Evolutionary conservation across 2,888 invertebrate species (phyloP), one percentile per base, ranked within the genome.

Genomic region (Empis stercorea): DNA sequence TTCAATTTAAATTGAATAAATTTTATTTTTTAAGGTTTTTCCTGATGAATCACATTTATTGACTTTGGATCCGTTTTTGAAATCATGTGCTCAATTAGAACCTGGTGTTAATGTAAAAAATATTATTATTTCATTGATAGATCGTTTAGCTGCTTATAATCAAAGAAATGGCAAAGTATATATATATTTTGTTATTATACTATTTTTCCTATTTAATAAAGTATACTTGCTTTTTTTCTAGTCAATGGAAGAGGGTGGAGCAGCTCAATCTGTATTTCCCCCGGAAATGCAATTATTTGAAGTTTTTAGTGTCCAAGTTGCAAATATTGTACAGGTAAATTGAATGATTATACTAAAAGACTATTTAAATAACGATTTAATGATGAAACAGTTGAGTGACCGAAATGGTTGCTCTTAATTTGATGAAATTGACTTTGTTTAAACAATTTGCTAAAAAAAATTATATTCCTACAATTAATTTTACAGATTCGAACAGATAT

Each of bases 1-100:
- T 27, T 20, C 5, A 36, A 47, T 10, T n/a, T 38, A 46, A 15
- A 14, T 14, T 38, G 16, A 9, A 32, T 30, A 3, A 38, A 10
- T 23, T 30, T 10, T 20, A 27, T 14, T 36, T 49, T 46, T 48
- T 38, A 62, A 80, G 84, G 89, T 95, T 20, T 99, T 99, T 66
- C 97, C 99, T 0, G 99, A 99, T 65, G 99, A 99, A 70, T 97
- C 96, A 69, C 99, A 99, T 72, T 74, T 99, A 61, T 88, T 93
- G 57, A 96, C 96, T 0, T 73, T 99, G 51, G 88, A 87, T 66
- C 86, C 91, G 39, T 99, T 99, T 71, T 75, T 99, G 48, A 88
- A 93, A 68, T 95, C 97, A 0, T 99, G 99, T 66, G 95, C 91
- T 0, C 96, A 99, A 63, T 73, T 99, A 1, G 94, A 97, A 62